Percentiles rank a stretch among this genome's conserved stretches.
Evolutionary conservation across 2,113 vertebrate genomes (phyloP).

Genomic region (Microtus montanus): DNA sequence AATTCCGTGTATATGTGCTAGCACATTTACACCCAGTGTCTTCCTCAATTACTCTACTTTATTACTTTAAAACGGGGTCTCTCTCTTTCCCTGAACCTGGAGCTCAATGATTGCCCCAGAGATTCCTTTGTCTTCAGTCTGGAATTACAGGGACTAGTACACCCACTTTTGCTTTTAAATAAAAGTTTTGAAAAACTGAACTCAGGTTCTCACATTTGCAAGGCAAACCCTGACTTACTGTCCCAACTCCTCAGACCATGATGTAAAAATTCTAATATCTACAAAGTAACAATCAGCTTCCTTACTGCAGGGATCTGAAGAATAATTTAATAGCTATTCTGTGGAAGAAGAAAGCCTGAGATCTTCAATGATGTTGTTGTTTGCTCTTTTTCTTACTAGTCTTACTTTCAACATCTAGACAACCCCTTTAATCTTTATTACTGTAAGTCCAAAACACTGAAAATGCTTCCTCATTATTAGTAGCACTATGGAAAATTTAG

Average conservation of each 20-base stretch:
- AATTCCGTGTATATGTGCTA: neutral
- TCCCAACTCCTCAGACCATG: neutral
- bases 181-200: neutral
- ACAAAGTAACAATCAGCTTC: neutral
- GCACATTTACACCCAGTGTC: too few species aligned
- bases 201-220: neutral
- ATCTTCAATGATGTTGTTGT: neutral
- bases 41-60: neutral
- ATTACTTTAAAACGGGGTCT: neutral
- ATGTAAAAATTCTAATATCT: neutral
- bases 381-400: neutral
- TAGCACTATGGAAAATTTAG: neutral
- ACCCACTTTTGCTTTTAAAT: neutral
- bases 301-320: neutral
- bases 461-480: constrained; percentile 32
- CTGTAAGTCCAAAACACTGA: neutral
- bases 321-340: neutral
- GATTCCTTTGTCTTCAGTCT: neutral
- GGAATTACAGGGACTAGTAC: neutral
- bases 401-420: constrained; percentile 38
- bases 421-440: neutral
- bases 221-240: neutral
- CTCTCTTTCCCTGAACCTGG: too few species aligned
- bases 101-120: neutral
- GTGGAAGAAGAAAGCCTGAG: neutral